phyloP scores from a whole-genome alignment of 2,888 invertebrate species.

The Pseudoips prasinana region DNA sequence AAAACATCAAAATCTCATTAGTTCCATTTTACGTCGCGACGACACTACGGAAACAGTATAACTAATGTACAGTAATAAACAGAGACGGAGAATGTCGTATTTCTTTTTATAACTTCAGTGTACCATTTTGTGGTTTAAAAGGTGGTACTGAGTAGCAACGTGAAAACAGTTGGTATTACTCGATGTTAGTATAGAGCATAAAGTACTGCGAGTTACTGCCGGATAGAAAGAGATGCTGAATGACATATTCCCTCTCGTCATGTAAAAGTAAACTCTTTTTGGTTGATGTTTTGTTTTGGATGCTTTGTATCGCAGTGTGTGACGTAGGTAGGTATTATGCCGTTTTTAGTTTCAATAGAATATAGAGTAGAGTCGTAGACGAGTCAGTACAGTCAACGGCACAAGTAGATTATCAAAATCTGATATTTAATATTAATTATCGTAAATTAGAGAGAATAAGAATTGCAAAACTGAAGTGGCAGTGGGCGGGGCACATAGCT shows the following conservation, averaged over 20 bases:
- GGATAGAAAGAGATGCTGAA: slow-evolving; percentile 15
- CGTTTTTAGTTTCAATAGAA: too few relatives aligned
- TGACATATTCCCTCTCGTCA: slow-evolving; percentile 8
- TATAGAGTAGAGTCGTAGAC: too few relatives aligned
- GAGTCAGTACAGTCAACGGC: too few relatives aligned
- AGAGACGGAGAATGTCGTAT: slow-evolving; percentile 76
- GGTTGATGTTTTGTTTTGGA: slow-evolving; percentile 4
- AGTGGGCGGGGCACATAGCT: too few relatives aligned
- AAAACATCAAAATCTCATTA: slow-evolving; percentile 83
- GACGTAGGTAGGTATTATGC: too few relatives aligned
- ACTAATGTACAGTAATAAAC: slow-evolving; percentile 81
- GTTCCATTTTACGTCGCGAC: slow-evolving; percentile 80
- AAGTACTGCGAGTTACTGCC: slow-evolving; percentile 28
- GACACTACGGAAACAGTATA: slow-evolving; percentile 81
- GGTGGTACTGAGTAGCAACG: slow-evolving; percentile 55
- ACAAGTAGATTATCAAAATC: too few relatives aligned
- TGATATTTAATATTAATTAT: too few relatives aligned
- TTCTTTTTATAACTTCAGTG: slow-evolving; percentile 78
- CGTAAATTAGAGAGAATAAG: too few relatives aligned
- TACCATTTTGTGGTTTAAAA: slow-evolving; percentile 74
- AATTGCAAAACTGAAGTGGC: too few relatives aligned
- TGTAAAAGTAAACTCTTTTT: slow-evolving; percentile 9
- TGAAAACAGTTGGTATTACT: slow-evolving; percentile 35
- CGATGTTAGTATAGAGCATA: slow-evolving; percentile 31
- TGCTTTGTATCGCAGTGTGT: slow-evolving; percentile 2